Base-by-base conservation (phyloP, 1,140 invertebrate species). In the Heliothis virescens region DNA sequence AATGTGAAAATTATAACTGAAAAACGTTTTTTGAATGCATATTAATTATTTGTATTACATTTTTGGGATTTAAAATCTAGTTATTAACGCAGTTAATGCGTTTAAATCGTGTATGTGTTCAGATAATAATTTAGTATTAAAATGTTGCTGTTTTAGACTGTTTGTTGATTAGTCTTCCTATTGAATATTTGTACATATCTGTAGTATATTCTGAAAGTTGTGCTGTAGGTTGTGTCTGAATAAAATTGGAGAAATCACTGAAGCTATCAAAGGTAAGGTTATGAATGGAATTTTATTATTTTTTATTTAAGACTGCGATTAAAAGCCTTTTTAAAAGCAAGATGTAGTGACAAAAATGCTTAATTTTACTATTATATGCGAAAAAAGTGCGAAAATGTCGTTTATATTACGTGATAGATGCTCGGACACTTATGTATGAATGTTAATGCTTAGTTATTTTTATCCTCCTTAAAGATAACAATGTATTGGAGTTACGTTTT, bases 161-260 rank as follows among this genome's bases (percentile, higher is more conserved):
- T 82, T 83, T 72, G 72, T 77, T 65, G 71, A 79, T 83, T 82
- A 85, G 86, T 87, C 83, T 87, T 90, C 82, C 83, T 78, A 85
- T 79, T 90, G 84, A 76, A 80, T 73, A 59, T 52, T 83, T 79
- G 85, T 85, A 86, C 83, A 82, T 84, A 57, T 79, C 69, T 78
- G 78, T 86, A 16, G 62, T 71, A 82, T 82, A 65, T 85, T 79
- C 50, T 62, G 82, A 65, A 81, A 86, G 88, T 89, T 92, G 89
- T 91, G 88, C 79, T 81, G 59, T 83, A 88, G 90, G 87, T 91
- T 91, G 91, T 91, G 90, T 76, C 34, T 89, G 71, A 79, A 79
- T 80, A 91, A 87, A 86, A 87, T 90, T 86, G 87, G 83, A 87
- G 86, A 86, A 79, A 88, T 90, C 79, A 86, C 84, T 79, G 79